Percentiles rank a stretch among this genome's conserved stretches.
Evolutionary conservation across 92 coral and sea anemone species (phyloP).

Genomic region (Blastomussa wellsi): DNA sequence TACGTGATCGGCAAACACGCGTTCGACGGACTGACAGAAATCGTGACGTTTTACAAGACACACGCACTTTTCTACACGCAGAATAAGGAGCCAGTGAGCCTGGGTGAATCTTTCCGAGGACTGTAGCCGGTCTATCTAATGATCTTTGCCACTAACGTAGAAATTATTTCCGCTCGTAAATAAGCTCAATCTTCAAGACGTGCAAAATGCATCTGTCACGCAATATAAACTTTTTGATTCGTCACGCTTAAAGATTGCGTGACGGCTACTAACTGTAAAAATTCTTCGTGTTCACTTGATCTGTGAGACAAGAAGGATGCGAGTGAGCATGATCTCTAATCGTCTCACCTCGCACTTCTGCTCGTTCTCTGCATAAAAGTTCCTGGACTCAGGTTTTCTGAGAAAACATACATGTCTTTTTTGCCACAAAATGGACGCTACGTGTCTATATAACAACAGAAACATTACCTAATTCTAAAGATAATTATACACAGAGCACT

Average conservation of each 20-base stretch:
- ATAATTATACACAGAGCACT: not conserved
- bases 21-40: constrained; percentile 82
- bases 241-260: not conserved
- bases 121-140: constrained; percentile 6
- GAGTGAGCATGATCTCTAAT: not conserved
- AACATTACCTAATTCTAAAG: not conserved
- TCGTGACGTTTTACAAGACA: constrained; percentile 72
- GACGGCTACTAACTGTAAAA: not conserved
- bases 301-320: not conserved
- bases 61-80: constrained; percentile 91
- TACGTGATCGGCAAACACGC: constrained; percentile 89
- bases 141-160: not conserved
- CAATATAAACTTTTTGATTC: not conserved
- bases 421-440: not conserved
- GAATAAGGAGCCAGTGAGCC: constrained; percentile 78
- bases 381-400: not conserved
- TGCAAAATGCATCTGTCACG: not conserved
- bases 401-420: not conserved
- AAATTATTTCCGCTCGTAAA: not conserved
- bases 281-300: no score
- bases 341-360: not conserved
- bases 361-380: not conserved
- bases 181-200: not conserved
- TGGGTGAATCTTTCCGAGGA: constrained; percentile 79
- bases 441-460: not conserved